Evolutionary conservation across 1,140 invertebrate species (phyloP).

Genomic region (Eulimnadia texana): DNA sequence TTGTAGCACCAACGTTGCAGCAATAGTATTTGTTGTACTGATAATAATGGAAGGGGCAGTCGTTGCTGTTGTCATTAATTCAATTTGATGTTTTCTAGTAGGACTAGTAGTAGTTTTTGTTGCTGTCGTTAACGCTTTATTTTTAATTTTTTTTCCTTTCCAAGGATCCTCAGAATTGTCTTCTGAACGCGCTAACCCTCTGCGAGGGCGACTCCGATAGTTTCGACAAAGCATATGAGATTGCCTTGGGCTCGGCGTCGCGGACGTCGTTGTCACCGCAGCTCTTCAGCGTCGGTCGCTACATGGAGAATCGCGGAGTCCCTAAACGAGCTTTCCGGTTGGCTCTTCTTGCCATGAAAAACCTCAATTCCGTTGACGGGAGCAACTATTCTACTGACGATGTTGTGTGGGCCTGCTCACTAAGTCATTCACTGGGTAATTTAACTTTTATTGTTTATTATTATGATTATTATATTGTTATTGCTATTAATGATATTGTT

Average conservation of each 20-base stretch:
- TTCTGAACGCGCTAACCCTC: slow-evolving; percentile 61
- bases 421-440: slow-evolving; percentile 53
- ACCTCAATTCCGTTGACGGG: slow-evolving; percentile 69
- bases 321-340: slow-evolving; percentile 63
- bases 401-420: slow-evolving; percentile 70
- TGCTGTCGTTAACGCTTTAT: too few relatives aligned
- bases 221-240: slow-evolving; percentile 70
- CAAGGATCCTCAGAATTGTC: slow-evolving; percentile 68
- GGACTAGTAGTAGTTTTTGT: too few relatives aligned
- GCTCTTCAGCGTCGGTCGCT: slow-evolving; percentile 65
- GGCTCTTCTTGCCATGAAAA: slow-evolving; percentile 65
- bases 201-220: slow-evolving; percentile 67
- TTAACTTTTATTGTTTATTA: too few relatives aligned
- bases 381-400: slow-evolving; percentile 73
- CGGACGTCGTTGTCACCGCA: slow-evolving; percentile 60
- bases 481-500: too few relatives aligned
- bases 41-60: too few relatives aligned
- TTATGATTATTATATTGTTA: too few relatives aligned
- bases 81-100: too few relatives aligned
- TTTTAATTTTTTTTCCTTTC: slow-evolving; percentile 19
- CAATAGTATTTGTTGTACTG: too few relatives aligned
- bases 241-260: slow-evolving; percentile 61
- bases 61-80: too few relatives aligned
- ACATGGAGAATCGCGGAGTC: slow-evolving; percentile 71
- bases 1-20: too few relatives aligned